A percentile compares a stretch with the other conserved stretches of the same genome.
Conservation (phyloP, 1,140 invertebrate species). For the Drosophila orosa region DNA sequence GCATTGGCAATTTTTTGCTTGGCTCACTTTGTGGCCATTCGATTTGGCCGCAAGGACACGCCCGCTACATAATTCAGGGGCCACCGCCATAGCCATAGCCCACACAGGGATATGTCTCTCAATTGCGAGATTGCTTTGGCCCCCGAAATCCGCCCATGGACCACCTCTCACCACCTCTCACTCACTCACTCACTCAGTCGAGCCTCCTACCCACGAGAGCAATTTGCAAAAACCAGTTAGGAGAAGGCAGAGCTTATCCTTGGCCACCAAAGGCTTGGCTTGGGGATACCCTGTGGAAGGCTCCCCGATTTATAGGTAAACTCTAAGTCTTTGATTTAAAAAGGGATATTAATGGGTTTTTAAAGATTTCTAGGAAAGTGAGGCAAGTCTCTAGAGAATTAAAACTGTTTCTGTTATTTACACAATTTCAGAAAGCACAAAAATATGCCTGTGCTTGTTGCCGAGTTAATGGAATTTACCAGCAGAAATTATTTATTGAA, state of each 20-base stretch:
- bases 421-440: not conserved
- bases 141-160: constrained; percentile 18
- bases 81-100: constrained; percentile 3
- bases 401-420: not conserved
- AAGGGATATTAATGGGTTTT: not conserved
- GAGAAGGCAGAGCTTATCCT: constrained; percentile 9
- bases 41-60: constrained; percentile 53
- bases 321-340: constrained; percentile 8
- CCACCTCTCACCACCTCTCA: constrained; percentile 7
- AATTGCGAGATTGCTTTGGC: constrained; percentile 40
- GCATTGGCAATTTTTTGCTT: constrained; percentile 73
- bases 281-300: constrained; percentile 13
- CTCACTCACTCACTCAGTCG: not conserved
- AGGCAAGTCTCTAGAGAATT: not conserved
- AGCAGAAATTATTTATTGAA: not conserved
- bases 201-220: constrained; percentile 3
- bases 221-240: constrained; percentile 56
- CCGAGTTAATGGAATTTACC: not conserved
- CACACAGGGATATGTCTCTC: constrained; percentile 28
- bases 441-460: no score
- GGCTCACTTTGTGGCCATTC: constrained; percentile 52
- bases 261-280: constrained; percentile 16
- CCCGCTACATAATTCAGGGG: constrained; percentile 57
- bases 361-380: not conserved
- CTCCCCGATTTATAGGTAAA: constrained; percentile 6